Evolutionary conservation across 2,888 invertebrate species (phyloP).

Genomic region (Lepidocyrtinus sp.): DNA sequence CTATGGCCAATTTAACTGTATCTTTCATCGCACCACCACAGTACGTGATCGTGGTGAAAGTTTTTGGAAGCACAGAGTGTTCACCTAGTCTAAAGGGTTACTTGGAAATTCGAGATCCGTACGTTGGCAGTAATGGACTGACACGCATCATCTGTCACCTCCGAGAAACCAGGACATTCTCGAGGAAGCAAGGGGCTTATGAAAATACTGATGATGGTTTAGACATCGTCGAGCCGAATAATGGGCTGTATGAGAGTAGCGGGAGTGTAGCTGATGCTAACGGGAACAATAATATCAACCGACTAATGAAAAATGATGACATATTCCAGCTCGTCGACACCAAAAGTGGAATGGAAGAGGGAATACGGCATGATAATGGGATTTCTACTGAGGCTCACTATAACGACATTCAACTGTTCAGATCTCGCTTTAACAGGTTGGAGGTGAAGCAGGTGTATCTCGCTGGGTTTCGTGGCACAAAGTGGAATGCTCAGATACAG

Average conservation of each 20-base stretch:
- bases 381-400: constrained; percentile 46
- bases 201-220: constrained; percentile 14
- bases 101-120: constrained; percentile 67
- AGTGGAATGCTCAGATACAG: constrained; percentile 66
- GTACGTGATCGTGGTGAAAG: constrained; percentile 76
- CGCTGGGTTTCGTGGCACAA: constrained; percentile 52
- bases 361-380: constrained; percentile 53
- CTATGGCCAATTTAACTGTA: constrained; percentile 73
- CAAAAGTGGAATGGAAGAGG: constrained; percentile 32
- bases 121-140: constrained; percentile 64
- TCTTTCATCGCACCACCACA: constrained; percentile 78
- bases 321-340: constrained; percentile 34
- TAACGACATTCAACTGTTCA: constrained; percentile 45
- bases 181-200: constrained; percentile 29
- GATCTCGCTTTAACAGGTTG: constrained; percentile 68
- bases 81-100: constrained; percentile 55
- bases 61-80: constrained; percentile 62
- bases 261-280: no score
- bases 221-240: constrained; percentile 19
- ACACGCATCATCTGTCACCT: constrained; percentile 65
- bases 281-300: constrained; percentile 30
- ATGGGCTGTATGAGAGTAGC: constrained; percentile 30
- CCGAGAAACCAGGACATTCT: constrained; percentile 50
- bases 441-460: constrained; percentile 67
- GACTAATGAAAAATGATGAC: constrained; percentile 55